phyloP scores from a whole-genome alignment of 2,888 invertebrate species.

The Lysandra bellargus region DNA sequence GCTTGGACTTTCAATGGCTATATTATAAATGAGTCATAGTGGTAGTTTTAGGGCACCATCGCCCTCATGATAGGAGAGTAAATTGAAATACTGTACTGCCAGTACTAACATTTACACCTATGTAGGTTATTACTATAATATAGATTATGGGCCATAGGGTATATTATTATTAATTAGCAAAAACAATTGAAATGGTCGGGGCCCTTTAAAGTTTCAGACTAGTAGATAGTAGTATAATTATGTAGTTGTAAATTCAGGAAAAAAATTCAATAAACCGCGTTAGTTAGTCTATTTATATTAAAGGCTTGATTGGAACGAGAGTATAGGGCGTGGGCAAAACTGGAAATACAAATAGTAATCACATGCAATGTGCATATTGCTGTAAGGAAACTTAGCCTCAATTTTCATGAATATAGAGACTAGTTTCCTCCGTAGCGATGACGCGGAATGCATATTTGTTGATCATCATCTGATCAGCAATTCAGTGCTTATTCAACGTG shows the following conservation, averaged over 20 bases:
- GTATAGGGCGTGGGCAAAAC: slow-evolving; percentile 47
- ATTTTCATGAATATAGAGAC: slow-evolving; percentile 45
- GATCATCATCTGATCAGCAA: slow-evolving; percentile 48
- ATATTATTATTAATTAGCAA: too few species aligned
- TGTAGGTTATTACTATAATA: too few species aligned
- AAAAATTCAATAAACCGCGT: background rate
- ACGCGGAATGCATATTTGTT: slow-evolving; percentile 38
- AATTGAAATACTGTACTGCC: background rate
- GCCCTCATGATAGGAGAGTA: background rate
- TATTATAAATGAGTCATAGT: background rate
- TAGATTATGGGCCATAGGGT: too few species aligned
- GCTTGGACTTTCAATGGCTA: background rate
- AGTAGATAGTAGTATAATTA: background rate
- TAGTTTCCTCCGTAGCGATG: slow-evolving; percentile 46
- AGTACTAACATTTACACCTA: too few species aligned
- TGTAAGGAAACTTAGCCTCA: slow-evolving; percentile 45
- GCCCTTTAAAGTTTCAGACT: too few species aligned
- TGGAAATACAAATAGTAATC: slow-evolving; percentile 38
- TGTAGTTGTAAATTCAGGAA: slow-evolving; percentile 22
- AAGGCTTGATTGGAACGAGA: slow-evolving; percentile 10
- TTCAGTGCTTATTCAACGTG: slow-evolving; percentile 57
- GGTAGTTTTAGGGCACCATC: background rate
- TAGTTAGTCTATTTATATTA: slow-evolving; percentile 13
- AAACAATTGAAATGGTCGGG: too few species aligned
- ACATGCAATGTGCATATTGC: slow-evolving; percentile 37